Conservation (phyloP, 2,888 invertebrate genomes). For the Drosophila diplacantha region DNA sequence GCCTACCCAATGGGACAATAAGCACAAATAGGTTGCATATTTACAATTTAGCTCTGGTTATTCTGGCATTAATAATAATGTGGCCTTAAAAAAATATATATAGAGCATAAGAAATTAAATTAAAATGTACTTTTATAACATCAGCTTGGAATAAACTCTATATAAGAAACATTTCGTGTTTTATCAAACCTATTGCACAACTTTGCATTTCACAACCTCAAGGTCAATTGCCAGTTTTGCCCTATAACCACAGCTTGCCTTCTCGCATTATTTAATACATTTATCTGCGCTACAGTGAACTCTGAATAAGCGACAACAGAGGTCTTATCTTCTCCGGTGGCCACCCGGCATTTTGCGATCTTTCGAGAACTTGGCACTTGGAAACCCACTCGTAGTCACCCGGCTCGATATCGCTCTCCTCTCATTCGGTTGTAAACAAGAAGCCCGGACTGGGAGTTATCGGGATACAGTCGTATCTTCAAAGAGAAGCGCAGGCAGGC, state of each 20-base stretch:
- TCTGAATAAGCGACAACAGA: not conserved
- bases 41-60: not conserved
- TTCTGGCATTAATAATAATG: too few relatives aligned
- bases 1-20: not conserved
- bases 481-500: not conserved
- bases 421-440: conserved; percentile 3
- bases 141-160: not conserved
- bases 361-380: not conserved
- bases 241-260: not conserved
- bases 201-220: not conserved
- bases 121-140: too few relatives aligned
- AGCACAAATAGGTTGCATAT: not conserved
- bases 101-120: too few relatives aligned
- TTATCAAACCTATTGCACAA: not conserved
- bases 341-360: not conserved
- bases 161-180: not conserved
- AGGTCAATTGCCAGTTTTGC: not conserved
- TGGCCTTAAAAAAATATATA: not conserved
- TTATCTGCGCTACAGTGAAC: not conserved
- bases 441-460: not conserved
- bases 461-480: conserved; percentile 10
- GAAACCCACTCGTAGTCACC: not conserved
- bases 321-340: conserved; percentile 2
- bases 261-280: conserved; percentile 6
- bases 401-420: not conserved